Conservation (phyloP, 92 coral and sea anemone species). For the Metridium senile region DNA sequence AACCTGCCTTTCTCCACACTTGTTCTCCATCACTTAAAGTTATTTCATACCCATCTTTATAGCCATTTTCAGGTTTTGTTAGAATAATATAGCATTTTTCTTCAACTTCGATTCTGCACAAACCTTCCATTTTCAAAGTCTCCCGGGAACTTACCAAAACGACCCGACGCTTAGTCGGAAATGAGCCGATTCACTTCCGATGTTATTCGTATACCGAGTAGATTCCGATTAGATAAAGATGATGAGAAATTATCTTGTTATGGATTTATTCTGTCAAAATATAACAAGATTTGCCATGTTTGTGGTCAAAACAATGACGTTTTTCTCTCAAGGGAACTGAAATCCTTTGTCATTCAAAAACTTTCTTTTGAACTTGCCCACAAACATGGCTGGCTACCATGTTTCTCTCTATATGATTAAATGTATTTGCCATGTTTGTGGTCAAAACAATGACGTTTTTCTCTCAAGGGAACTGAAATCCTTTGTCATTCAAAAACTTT, state of each 20-base stretch:
- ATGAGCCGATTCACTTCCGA: background rate
- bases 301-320: no score
- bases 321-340: no score
- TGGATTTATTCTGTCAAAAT: no score
- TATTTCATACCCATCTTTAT: conserved; percentile 56
- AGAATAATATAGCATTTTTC: conserved; percentile 58
- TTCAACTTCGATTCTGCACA: conserved; percentile 48
- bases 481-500: no score
- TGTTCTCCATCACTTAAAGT: conserved; percentile 66
- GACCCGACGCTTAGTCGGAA: background rate
- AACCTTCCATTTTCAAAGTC: conserved; percentile 37
- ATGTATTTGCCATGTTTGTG: no score
- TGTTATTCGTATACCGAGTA: background rate
- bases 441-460: no score
- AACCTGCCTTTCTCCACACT: conserved; percentile 71
- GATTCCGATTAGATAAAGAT: background rate
- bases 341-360: no score
- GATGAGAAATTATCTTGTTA: background rate
- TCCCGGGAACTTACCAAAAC: background rate
- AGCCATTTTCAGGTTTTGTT: conserved; percentile 23
- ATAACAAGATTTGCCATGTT: no score
- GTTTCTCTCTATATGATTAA: no score
- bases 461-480: no score
- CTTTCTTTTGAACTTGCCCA: no score
- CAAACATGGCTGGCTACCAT: no score